phyloP scores from a whole-genome alignment of 2,113 vertebrate genomes.

The Phrynosoma platyrhinos region DNA sequence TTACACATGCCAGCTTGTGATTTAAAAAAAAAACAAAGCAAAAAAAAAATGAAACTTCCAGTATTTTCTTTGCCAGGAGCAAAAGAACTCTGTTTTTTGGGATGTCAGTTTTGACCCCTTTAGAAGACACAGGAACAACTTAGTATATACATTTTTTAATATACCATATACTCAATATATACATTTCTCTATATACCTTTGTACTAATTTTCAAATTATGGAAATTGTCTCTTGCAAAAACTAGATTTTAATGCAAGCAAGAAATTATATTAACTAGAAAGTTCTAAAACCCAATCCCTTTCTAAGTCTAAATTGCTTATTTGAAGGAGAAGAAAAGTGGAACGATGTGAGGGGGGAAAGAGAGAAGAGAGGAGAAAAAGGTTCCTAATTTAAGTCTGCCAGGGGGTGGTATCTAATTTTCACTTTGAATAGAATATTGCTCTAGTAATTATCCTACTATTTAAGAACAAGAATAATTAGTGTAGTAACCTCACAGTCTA shows the following conservation, averaged over 20 bases:
- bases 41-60: not conserved
- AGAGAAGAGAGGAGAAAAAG: slow-evolving; percentile 45
- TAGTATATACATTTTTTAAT: not conserved
- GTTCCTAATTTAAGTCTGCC: slow-evolving; percentile 64
- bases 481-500: slow-evolving; percentile 45
- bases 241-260: not conserved
- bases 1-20: not conserved
- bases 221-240: fast-evolving
- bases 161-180: not conserved
- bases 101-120: not conserved
- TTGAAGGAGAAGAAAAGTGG: slow-evolving; percentile 41
- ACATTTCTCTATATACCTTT: not conserved
- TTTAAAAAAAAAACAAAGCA: not conserved
- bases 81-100: not conserved
- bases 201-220: not conserved
- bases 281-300: not conserved
- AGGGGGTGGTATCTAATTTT: slow-evolving; percentile 69
- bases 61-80: not conserved
- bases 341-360: not conserved
- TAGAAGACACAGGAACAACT: fast-evolving
- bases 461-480: slow-evolving; percentile 69
- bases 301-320: slow-evolving; percentile 31
- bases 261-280: not conserved
- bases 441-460: slow-evolving; percentile 68
- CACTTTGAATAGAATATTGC: slow-evolving; percentile 63